phyloP scores from a whole-genome alignment of 2,797 vertebrate species.

The Acestrorhynchus altus region DNA sequence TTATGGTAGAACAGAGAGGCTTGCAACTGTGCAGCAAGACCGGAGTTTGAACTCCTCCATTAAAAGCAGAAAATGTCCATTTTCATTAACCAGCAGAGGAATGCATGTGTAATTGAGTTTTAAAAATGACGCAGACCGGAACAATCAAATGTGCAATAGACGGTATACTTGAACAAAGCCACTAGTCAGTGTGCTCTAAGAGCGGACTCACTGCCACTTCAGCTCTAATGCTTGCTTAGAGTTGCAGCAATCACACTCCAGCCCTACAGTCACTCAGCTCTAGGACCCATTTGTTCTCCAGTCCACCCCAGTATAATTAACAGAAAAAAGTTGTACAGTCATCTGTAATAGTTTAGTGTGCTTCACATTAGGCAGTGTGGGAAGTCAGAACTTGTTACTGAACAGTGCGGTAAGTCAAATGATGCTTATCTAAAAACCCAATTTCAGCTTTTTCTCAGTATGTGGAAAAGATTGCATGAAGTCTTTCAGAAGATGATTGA shows the following conservation, averaged over 20 bases:
- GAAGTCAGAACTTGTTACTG: conserved; percentile 23
- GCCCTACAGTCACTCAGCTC: conserved; percentile 22
- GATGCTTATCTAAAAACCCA: conserved; percentile 47
- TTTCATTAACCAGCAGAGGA: conserved; percentile 34
- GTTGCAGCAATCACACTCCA: background rate
- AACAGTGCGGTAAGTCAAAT: conserved; percentile 35
- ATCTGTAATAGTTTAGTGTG: conserved; percentile 39
- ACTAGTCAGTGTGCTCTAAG: conserved; percentile 21
- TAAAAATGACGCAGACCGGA: conserved; percentile 48
- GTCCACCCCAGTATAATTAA: conserved; percentile 19
- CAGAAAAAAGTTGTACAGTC: conserved; percentile 19
- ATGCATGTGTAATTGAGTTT: conserved; percentile 52
- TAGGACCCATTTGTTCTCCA: conserved; percentile 13
- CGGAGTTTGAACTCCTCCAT: conserved; percentile 18
- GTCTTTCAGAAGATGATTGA: conserved; percentile 42
- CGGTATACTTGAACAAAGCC: conserved; percentile 43
- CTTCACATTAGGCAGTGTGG: conserved; percentile 57
- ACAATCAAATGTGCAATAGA: conserved; percentile 46
- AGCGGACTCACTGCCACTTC: conserved; percentile 16
- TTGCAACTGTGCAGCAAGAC: conserved; percentile 9
- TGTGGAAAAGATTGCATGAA: conserved; percentile 11
- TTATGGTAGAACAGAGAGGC: conserved; percentile 9
- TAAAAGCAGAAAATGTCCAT: conserved; percentile 34
- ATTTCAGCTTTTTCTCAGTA: conserved; percentile 25
- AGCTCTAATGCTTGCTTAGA: background rate